Conservation (phyloP, 2,797 vertebrate genomes). For the Cossypha polioptera region DNA sequence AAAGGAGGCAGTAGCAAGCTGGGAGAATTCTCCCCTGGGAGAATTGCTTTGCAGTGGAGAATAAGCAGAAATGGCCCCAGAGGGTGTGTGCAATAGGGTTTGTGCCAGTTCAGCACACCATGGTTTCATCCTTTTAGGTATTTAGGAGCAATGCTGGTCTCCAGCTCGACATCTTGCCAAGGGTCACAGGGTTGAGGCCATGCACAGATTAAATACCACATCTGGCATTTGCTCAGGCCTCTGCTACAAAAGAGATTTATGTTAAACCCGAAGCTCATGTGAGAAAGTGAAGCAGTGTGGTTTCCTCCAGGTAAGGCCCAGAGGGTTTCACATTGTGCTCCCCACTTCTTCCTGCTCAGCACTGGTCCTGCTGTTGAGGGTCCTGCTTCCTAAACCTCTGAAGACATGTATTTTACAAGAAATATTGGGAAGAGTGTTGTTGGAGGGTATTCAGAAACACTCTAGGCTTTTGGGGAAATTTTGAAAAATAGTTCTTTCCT, state of each 20-base stretch:
- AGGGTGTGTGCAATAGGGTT: rapidly evolving
- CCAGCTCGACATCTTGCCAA: background rate
- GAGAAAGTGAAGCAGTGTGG: background rate
- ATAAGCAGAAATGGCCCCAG: background rate
- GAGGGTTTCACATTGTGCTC: background rate
- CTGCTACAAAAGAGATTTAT: background rate
- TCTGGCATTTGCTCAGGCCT: background rate
- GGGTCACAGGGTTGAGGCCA: background rate
- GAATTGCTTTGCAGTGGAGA: background rate
- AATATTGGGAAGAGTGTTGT: background rate
- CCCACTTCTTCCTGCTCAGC: background rate
- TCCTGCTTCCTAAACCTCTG: background rate
- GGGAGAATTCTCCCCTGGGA: background rate
- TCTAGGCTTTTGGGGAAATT: background rate
- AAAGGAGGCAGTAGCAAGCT: background rate
- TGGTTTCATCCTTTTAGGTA: background rate
- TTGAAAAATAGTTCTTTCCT: background rate
- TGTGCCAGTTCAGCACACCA: background rate
- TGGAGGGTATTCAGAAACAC: background rate
- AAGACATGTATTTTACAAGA: background rate
- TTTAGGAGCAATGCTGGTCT: background rate
- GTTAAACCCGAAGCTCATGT: background rate
- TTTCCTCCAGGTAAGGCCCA: background rate
- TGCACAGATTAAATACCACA: background rate
- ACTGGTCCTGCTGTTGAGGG: background rate